phyloP scores from a whole-genome alignment of 2,113 vertebrate species.

The Aviceda subcristata region DNA sequence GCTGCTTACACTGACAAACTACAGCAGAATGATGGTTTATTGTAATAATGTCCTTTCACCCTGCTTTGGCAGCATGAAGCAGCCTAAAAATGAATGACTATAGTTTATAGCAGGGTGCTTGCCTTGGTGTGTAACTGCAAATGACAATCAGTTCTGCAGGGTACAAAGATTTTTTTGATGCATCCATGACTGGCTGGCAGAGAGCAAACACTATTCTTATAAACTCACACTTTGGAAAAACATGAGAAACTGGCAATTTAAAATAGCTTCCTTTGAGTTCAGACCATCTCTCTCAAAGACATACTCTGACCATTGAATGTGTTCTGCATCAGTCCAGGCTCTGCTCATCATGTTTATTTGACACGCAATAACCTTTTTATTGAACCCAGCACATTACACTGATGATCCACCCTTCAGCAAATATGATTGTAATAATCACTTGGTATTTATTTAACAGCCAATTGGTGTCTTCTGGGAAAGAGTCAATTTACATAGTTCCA shows the following conservation, averaged over 20 bases:
- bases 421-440: slow-evolving; percentile 48
- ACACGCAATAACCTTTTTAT: slow-evolving; percentile 53
- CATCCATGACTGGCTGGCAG: background rate
- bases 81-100: background rate
- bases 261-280: background rate
- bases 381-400: slow-evolving; percentile 32
- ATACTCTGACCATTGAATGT: background rate
- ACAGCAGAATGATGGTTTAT: accelerated
- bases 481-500: slow-evolving; percentile 36
- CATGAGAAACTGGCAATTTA: background rate
- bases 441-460: slow-evolving; percentile 49
- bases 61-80: background rate
- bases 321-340: background rate
- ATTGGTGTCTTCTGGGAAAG: slow-evolving; percentile 46
- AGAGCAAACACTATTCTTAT: background rate
- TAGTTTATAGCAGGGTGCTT: background rate
- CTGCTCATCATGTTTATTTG: slow-evolving; percentile 45
- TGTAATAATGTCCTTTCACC: accelerated
- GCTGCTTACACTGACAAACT: background rate
- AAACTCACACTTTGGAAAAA: background rate
- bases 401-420: slow-evolving; percentile 42
- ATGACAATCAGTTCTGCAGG: background rate
- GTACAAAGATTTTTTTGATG: background rate
- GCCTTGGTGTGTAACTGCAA: background rate
- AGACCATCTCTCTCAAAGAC: background rate